Percentiles rank a stretch among this genome's conserved stretches.
phyloP scores from a whole-genome alignment of 1,140 invertebrate genomes.

The Drosophila auraria region DNA sequence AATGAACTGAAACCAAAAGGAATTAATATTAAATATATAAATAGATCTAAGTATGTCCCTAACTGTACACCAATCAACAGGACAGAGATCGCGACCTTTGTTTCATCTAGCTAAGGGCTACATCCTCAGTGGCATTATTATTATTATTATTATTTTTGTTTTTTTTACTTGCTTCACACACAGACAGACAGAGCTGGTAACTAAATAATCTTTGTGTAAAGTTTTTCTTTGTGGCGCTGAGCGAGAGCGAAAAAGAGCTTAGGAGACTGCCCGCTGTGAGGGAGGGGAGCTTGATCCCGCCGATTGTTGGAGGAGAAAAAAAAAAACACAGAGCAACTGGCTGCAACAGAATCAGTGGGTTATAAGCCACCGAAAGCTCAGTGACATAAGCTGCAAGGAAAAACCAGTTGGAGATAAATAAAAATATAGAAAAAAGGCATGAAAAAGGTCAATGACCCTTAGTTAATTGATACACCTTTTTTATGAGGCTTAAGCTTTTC shows the following conservation, averaged over 20 bases:
- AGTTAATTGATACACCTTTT: no score
- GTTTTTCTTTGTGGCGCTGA: constrained; percentile 58
- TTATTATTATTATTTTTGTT: not conserved
- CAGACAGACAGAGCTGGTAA: constrained; percentile 19
- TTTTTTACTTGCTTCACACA: not conserved
- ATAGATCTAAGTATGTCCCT: not conserved
- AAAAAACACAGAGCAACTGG: constrained; percentile 4
- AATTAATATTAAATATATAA: not conserved
- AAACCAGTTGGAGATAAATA: constrained; percentile 7
- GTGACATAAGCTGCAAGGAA: constrained; percentile 24
- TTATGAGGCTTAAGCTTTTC: not conserved
- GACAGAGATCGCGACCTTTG: not conserved
- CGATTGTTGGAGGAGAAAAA: constrained; percentile 18
- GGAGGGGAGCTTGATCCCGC: constrained; percentile 37
- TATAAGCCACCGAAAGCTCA: constrained; percentile 51
- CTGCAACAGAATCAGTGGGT: constrained; percentile 31
- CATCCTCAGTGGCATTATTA: not conserved
- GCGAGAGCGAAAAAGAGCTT: constrained; percentile 25
- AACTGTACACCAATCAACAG: not conserved
- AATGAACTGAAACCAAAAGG: not conserved
- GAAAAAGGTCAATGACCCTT: not conserved
- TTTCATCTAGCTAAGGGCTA: not conserved
- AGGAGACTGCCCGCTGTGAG: constrained; percentile 36
- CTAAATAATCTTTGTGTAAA: constrained; percentile 73
- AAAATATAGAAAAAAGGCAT: not conserved